Conservation (phyloP, 2,888 invertebrate genomes). For the Heteropelma amictum region DNA sequence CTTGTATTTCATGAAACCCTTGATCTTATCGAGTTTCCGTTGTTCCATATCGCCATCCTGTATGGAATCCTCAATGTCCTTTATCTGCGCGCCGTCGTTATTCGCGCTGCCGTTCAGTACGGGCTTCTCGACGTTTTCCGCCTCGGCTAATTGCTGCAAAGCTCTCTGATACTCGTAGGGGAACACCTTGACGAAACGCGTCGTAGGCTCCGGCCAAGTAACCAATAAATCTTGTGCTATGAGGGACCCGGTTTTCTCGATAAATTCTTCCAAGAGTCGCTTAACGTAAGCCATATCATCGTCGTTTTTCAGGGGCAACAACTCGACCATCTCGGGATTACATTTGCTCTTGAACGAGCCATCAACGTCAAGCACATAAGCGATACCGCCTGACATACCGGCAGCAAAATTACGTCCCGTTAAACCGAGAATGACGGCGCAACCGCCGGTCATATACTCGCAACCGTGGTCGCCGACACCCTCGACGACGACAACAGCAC, state of each 20-base stretch:
- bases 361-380: slow-evolving; percentile 95
- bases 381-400: slow-evolving; percentile 98
- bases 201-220: slow-evolving; percentile 88
- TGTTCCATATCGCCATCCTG: slow-evolving; percentile 88
- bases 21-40: slow-evolving; percentile 88
- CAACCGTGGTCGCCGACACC: slow-evolving; percentile 99
- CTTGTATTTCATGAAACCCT: slow-evolving; percentile 97
- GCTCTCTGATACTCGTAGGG: slow-evolving; percentile 97
- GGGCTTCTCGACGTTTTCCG: slow-evolving; percentile 66
- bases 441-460: slow-evolving; percentile 99
- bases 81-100: slow-evolving; percentile 57
- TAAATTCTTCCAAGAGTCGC: slow-evolving; percentile 89
- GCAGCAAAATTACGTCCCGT: slow-evolving; percentile 99
- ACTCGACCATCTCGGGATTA: slow-evolving; percentile 96
- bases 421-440: slow-evolving; percentile 92
- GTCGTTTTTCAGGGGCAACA: slow-evolving; percentile 87
- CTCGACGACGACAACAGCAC: slow-evolving; percentile 96
- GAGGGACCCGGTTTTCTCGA: slow-evolving; percentile 91
- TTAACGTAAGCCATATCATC: slow-evolving; percentile 90
- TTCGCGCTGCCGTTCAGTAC: slow-evolving; percentile 77
- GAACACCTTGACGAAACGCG: slow-evolving; percentile 96
- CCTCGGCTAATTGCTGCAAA: slow-evolving; percentile 84
- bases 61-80: slow-evolving; percentile 94
- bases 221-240: slow-evolving; percentile 89
- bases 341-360: slow-evolving; percentile 92